Evolutionary conservation across 2,113 vertebrate species (phyloP).

Genomic region (Sprattus sprattus): DNA sequence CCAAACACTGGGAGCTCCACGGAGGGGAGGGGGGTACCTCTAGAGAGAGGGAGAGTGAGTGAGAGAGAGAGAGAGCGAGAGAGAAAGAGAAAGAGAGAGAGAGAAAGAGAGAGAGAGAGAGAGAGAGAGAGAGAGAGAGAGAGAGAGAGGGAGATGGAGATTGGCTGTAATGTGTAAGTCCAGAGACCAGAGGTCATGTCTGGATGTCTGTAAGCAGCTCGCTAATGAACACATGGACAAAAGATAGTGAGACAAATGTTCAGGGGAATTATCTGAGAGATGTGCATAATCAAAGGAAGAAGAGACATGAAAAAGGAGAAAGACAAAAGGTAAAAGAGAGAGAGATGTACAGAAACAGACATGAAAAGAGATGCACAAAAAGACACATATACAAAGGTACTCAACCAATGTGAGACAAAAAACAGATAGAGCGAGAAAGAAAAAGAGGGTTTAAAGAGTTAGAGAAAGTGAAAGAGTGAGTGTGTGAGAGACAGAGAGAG

Average conservation of each 20-base stretch:
- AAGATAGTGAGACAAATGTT: background rate
- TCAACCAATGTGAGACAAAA: background rate
- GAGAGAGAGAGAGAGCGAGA: background rate
- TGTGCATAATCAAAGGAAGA: background rate
- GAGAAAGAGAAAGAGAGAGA: constrained; percentile 41
- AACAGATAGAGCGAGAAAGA: constrained; percentile 18
- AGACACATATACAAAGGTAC: background rate
- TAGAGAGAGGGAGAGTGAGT: constrained; percentile 25
- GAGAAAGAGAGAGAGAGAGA: constrained; percentile 66
- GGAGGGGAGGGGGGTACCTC: constrained; percentile 44
- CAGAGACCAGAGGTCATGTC: background rate
- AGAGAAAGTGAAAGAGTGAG: background rate
- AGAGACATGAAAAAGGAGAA: background rate
- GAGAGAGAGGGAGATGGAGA: background rate
- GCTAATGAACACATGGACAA: background rate
- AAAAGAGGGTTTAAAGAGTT: constrained; percentile 60
- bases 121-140: constrained; percentile 39
- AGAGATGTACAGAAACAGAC: background rate
- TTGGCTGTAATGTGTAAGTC: background rate
- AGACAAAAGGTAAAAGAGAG: background rate
- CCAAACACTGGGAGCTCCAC: constrained; percentile 69
- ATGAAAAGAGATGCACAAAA: background rate
- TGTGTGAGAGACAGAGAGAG: background rate
- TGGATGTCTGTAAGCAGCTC: background rate
- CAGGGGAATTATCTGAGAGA: background rate